Evolutionary conservation across 2,797 vertebrate genomes (phyloP).

Genomic region (Prionace glauca): DNA sequence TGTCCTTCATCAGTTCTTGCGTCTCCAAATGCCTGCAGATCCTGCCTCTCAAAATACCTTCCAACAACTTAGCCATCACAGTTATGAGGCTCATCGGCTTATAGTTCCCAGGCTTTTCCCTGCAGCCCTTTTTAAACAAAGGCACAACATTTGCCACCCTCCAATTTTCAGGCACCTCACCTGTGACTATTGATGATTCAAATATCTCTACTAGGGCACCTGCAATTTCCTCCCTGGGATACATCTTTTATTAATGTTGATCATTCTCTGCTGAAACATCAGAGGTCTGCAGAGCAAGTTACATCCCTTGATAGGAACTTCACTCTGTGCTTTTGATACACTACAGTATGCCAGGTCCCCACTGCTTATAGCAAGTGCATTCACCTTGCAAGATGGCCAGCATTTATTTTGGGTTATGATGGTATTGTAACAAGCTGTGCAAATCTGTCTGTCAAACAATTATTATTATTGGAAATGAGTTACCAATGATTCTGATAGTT

Average conservation of each 20-base stretch:
- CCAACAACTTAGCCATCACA: too few species aligned
- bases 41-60: too few species aligned
- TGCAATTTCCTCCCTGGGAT: too few species aligned
- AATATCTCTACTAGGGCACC: too few species aligned
- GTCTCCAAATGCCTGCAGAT: too few species aligned
- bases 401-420: background rate
- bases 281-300: background rate
- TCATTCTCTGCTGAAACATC: background rate
- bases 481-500: background rate
- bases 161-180: too few species aligned
- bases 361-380: background rate
- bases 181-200: too few species aligned
- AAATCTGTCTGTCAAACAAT: background rate
- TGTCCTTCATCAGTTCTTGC: too few species aligned
- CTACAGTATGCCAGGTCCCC: background rate
- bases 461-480: background rate
- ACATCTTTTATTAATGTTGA: background rate
- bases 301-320: background rate
- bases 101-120: too few species aligned
- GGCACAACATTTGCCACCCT: too few species aligned
- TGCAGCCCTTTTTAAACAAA: too few species aligned
- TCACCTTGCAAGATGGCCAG: background rate
- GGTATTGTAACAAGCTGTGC: background rate
- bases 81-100: too few species aligned
- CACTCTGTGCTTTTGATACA: background rate